phyloP scores from a whole-genome alignment of 2,888 invertebrate species.

The Atethmia centrago region DNA sequence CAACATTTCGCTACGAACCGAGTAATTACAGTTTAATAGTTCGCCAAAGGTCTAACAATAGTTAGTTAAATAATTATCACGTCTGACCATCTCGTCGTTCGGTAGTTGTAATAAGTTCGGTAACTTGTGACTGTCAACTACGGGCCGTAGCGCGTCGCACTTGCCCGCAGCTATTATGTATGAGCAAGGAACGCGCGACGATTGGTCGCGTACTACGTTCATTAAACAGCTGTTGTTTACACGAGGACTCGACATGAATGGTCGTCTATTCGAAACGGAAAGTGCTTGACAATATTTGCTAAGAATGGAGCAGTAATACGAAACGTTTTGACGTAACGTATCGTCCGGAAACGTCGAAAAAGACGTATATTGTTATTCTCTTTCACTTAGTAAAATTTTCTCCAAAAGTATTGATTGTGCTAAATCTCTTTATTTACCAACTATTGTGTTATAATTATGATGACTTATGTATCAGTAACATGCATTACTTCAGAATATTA shows the following conservation, averaged over 20 bases:
- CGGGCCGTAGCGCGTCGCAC: not conserved
- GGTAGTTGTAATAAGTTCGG: constrained; percentile 1
- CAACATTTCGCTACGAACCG: not conserved
- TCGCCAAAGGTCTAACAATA: not conserved
- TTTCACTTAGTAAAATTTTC: not conserved
- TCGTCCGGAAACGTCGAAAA: no score
- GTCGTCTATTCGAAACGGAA: not conserved
- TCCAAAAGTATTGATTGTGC: not conserved
- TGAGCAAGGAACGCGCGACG: not conserved
- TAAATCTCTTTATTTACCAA: not conserved
- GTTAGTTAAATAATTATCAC: constrained; percentile 9
- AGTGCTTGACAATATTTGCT: not conserved
- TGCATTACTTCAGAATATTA: not conserved
- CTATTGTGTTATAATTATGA: not conserved
- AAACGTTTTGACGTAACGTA: not conserved
- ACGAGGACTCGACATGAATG: constrained; percentile 1
- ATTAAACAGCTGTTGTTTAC: constrained; percentile 7
- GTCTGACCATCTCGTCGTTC: not conserved
- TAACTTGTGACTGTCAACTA: not conserved
- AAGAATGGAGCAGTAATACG: not conserved
- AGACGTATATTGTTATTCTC: not conserved
- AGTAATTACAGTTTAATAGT: constrained; percentile 10
- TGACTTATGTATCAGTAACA: not conserved
- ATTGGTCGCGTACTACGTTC: not conserved
- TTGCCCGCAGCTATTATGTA: constrained; percentile 5